Evolutionary conservation across 2,797 vertebrate genomes (phyloP).

Genomic region (Xenops minutus): DNA sequence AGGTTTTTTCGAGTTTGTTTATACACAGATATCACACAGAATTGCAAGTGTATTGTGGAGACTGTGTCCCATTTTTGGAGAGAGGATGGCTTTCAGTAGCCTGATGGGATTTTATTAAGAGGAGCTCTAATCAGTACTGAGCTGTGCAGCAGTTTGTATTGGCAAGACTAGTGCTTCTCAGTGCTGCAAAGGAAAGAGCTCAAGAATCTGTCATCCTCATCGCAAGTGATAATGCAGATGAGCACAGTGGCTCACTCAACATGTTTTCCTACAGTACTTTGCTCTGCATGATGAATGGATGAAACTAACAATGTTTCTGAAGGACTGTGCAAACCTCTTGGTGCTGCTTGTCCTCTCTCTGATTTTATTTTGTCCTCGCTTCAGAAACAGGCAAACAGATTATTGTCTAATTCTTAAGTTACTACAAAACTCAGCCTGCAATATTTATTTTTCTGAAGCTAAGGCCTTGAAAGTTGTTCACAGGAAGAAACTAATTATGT

Average conservation of each 20-base stretch:
- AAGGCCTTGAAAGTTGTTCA: not conserved
- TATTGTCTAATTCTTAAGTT: rapidly evolving
- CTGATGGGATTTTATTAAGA: not conserved
- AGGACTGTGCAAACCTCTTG: not conserved
- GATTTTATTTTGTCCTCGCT: not conserved
- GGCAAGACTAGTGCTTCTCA: not conserved
- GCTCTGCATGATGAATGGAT: not conserved
- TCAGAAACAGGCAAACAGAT: not conserved
- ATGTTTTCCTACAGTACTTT: not conserved
- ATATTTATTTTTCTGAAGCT: not conserved
- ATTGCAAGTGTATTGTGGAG: not conserved
- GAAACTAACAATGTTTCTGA: not conserved
- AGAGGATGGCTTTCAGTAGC: rapidly evolving
- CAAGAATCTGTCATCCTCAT: not conserved
- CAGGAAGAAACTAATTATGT: not conserved
- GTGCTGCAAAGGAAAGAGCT: not conserved
- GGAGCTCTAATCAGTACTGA: not conserved
- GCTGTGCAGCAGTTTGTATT: not conserved
- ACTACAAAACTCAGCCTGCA: not conserved
- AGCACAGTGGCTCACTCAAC: not conserved
- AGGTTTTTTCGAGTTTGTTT: not conserved
- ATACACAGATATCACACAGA: rapidly evolving
- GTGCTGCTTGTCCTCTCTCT: not conserved
- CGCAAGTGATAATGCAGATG: rapidly evolving
- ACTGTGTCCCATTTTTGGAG: not conserved